Percentiles rank a stretch among this genome's conserved stretches.
phyloP scores from a whole-genome alignment of 2,888 invertebrate species.

The Rosalia funebris region DNA sequence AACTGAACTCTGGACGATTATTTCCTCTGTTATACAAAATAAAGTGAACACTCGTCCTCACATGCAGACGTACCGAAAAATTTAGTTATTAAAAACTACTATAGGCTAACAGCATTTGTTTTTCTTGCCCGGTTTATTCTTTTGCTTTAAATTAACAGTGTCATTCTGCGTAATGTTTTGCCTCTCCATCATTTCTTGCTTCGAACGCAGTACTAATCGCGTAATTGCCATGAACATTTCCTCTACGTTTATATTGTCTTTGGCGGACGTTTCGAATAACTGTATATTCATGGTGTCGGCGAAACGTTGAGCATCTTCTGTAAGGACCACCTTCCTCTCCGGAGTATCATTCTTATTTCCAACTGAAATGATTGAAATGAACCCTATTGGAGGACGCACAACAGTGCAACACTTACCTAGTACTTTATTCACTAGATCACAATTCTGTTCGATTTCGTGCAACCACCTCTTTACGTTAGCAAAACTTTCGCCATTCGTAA shows the following conservation, averaged over 20 bases:
- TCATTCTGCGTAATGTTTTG: slow-evolving; percentile 76
- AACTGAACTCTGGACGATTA: background rate
- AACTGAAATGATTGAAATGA: slow-evolving; percentile 69
- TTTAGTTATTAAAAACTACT: slow-evolving; percentile 1
- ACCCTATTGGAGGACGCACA: too few relatives aligned
- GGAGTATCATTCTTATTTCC: slow-evolving; percentile 98
- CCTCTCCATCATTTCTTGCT: slow-evolving; percentile 82
- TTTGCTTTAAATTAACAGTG: slow-evolving; percentile 78
- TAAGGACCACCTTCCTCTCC: slow-evolving; percentile 93
- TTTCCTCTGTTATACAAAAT: slow-evolving; percentile 20
- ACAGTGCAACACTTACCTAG: slow-evolving; percentile 80
- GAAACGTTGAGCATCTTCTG: slow-evolving; percentile 96
- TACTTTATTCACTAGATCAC: slow-evolving; percentile 98
- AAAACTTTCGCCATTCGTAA: slow-evolving; percentile 98
- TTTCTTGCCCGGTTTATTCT: slow-evolving; percentile 71
- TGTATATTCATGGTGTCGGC: slow-evolving; percentile 98
- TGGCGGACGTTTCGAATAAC: slow-evolving; percentile 98
- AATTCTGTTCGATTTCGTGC: slow-evolving; percentile 99
- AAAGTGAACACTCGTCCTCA: slow-evolving; percentile 21
- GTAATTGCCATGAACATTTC: slow-evolving; percentile 88
- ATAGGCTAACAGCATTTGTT: slow-evolving; percentile 67
- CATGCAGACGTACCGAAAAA: slow-evolving; percentile 30
- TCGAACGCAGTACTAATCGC: slow-evolving; percentile 84
- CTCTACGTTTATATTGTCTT: slow-evolving; percentile 98
- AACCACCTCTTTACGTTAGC: slow-evolving; percentile 99